Conservation (phyloP, 2,888 invertebrate genomes). For the Nezara viridula region DNA sequence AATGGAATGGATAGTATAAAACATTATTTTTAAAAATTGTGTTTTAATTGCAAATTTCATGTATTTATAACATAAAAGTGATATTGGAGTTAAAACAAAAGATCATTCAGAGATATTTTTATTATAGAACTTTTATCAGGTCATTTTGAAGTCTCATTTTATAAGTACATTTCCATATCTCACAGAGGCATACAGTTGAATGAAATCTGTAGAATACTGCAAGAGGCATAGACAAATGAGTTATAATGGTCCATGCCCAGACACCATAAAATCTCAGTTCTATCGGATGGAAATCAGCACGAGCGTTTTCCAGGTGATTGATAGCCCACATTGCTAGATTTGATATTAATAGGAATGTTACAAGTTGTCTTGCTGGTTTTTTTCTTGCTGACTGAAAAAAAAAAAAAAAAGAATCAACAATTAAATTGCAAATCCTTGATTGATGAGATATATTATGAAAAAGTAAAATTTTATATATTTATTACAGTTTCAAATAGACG, state of each 20-base stretch:
- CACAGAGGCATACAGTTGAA: conserved; percentile 91
- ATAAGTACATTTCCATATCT: conserved; percentile 92
- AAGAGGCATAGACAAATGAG: conserved; percentile 89
- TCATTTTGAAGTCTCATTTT: conserved; percentile 70
- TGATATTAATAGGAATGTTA: conserved; percentile 85
- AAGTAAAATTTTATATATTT: background rate
- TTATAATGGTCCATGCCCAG: conserved; percentile 93
- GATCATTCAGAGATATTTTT: background rate
- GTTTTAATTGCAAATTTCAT: background rate
- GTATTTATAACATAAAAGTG: background rate
- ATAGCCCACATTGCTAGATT: conserved; percentile 91
- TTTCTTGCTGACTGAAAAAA: conserved; percentile 57
- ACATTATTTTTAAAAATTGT: too few relatives aligned
- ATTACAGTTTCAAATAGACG: too few relatives aligned
- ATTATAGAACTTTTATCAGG: background rate
- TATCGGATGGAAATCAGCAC: conserved; percentile 85
- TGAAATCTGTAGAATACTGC: conserved; percentile 93
- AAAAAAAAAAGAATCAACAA: background rate
- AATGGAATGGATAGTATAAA: too few relatives aligned
- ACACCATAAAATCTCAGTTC: conserved; percentile 87
- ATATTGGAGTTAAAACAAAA: background rate
- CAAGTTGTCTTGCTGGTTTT: conserved; percentile 87
- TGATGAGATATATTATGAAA: background rate
- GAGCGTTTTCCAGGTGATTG: conserved; percentile 75
- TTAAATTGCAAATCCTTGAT: too few relatives aligned